Percentiles rank a stretch among this genome's conserved stretches.
Evolutionary conservation across 2,113 vertebrate species (phyloP).

Genomic region (Myiopsitta monachus): DNA sequence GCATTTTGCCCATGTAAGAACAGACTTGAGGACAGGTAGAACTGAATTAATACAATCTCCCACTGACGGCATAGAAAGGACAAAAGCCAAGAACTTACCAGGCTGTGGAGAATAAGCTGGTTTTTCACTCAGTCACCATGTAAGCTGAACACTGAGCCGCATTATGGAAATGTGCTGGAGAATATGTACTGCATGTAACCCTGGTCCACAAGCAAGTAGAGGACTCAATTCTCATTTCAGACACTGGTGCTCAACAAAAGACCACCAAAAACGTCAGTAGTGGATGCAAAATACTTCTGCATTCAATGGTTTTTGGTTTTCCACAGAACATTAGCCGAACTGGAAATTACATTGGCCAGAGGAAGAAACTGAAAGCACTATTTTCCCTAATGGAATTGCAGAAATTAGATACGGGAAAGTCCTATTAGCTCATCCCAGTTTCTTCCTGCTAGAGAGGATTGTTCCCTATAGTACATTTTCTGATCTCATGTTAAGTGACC

Average conservation of each 20-base stretch:
- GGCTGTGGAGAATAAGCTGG: not conserved
- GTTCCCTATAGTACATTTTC: not conserved
- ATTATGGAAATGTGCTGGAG: not conserved
- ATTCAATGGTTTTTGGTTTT: not conserved
- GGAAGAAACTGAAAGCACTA: not conserved
- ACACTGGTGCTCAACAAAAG: not conserved
- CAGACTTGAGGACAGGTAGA: not conserved
- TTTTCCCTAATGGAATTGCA: constrained; percentile 41
- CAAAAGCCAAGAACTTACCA: not conserved
- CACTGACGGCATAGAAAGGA: not conserved
- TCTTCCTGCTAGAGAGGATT: not conserved
- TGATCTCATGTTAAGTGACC: not conserved
- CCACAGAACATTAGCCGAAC: not conserved
- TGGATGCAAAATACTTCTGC: not conserved
- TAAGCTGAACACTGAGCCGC: not conserved
- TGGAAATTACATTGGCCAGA: not conserved
- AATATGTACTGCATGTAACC: not conserved
- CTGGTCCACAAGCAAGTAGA: not conserved
- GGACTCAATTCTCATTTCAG: not conserved
- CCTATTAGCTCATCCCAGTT: constrained; percentile 4
- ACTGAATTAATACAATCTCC: not conserved
- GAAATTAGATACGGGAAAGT: constrained; percentile 44
- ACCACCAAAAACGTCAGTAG: not conserved
- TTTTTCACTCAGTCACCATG: not conserved
- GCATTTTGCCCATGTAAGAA: not conserved